Conservation (phyloP, 2,888 invertebrate species). For the Amphipoea oculea region DNA sequence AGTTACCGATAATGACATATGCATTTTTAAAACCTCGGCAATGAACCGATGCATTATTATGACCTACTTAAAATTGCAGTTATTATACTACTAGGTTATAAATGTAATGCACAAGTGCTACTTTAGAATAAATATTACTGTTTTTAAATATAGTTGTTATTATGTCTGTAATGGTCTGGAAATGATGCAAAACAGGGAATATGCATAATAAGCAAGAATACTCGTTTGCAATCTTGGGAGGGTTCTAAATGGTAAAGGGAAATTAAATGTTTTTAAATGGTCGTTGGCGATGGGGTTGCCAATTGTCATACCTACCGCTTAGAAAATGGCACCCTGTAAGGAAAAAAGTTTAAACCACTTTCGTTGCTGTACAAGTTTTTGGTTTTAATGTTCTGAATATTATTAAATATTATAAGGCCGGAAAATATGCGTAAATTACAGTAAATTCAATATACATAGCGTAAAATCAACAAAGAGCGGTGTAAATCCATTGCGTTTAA, state of each 20-base stretch:
- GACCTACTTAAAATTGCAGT: slow-evolving; percentile 52
- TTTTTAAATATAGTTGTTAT: slow-evolving; percentile 30
- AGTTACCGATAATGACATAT: slow-evolving; percentile 48
- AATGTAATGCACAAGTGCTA: slow-evolving; percentile 13
- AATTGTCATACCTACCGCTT: slow-evolving; percentile 21
- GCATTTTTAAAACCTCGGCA: slow-evolving; percentile 51
- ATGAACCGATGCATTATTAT: slow-evolving; percentile 42
- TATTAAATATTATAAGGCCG: background rate
- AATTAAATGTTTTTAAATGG: slow-evolving; percentile 44
- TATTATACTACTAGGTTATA: slow-evolving; percentile 43
- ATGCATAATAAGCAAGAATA: slow-evolving; percentile 22
- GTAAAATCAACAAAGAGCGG: slow-evolving; percentile 40
- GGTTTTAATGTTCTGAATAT: slow-evolving; percentile 1
- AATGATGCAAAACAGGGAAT: slow-evolving; percentile 20
- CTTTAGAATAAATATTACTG: slow-evolving; percentile 12
- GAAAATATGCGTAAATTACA: slow-evolving; percentile 1
- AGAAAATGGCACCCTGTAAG: slow-evolving; percentile 16
- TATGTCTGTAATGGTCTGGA: slow-evolving; percentile 34
- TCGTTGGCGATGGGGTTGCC: slow-evolving; percentile 27
- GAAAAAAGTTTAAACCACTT: background rate
- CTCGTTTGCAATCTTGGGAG: slow-evolving; percentile 37
- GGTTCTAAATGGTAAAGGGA: slow-evolving; percentile 39
- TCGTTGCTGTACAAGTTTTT: background rate
- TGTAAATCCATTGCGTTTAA: slow-evolving; percentile 35
- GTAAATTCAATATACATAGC: slow-evolving; percentile 25